Percentiles rank a stretch among this genome's conserved stretches.
Evolutionary conservation across 53 echinoderm and acorn worm genomes (phyloP).

Genomic region (Patiria pectinifera): DNA sequence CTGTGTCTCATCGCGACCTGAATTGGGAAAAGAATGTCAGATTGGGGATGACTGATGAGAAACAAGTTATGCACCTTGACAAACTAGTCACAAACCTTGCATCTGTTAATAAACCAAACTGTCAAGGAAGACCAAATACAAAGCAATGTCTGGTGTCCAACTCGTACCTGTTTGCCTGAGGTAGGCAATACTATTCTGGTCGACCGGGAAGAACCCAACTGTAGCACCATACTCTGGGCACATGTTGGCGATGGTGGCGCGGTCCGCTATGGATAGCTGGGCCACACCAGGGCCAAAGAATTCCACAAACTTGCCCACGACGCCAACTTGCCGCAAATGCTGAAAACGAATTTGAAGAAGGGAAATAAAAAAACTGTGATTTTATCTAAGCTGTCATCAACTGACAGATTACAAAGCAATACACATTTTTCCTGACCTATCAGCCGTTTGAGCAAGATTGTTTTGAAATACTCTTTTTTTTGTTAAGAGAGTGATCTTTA

Average conservation of each 20-base stretch:
- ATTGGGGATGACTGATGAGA: neutral
- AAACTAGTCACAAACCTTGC: neutral
- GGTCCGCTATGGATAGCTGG: slow-evolving; percentile 92
- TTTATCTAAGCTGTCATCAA: neutral
- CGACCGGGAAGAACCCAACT: slow-evolving; percentile 93
- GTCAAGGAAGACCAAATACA: neutral
- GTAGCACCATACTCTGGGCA: slow-evolving; percentile 99
- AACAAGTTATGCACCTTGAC: neutral
- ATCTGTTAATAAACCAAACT: neutral
- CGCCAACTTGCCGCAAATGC: slow-evolving; percentile 95
- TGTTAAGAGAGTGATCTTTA: no score
- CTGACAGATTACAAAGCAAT: no score
- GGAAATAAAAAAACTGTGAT: slow-evolving; percentile 2
- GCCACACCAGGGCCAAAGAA: slow-evolving; percentile 99
- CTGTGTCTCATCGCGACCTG: slow-evolving; percentile 90
- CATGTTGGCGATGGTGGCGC: slow-evolving; percentile 97
- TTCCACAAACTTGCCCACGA: slow-evolving; percentile 99
- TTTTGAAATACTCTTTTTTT: no score
- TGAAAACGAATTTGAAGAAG: neutral
- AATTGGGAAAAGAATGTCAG: neutral
- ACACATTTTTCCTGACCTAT: no score
- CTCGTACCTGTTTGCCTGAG: slow-evolving; percentile 86
- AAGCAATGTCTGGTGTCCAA: neutral
- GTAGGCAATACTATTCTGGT: slow-evolving; percentile 81
- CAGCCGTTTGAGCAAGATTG: no score